Base-by-base conservation (phyloP, 2,797 vertebrate genomes). In the Clarias laeviceps region DNA sequence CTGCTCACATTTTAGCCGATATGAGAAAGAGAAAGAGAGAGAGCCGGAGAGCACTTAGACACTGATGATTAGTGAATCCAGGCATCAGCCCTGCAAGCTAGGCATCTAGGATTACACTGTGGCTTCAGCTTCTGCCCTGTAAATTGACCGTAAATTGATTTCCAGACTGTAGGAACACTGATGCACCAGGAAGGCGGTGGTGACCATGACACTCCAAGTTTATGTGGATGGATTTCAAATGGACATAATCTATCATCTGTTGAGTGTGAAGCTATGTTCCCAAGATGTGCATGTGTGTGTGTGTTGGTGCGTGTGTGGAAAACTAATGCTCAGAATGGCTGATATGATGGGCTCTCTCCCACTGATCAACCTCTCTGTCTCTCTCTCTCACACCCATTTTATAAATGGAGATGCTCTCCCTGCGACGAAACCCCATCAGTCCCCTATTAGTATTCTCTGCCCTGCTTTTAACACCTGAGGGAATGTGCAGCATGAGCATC, bases 401-500 rank as follows among this genome's bases (percentile, higher is more conserved):
- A 77, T 57, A 65, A 79, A 62, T 37, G 70, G 4, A 78, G 82
- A 85, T 70, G 62, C 69, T 56, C 40, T 83, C 37, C 72, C 69
- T 80, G 70, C 85, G 76, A 82, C 50, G 45, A 65, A 80, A 62
- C 77, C 12, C 85, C 79, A 87, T 83, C 79, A 86, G 57, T 76
- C 20, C 56, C 73, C 85, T 66, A 89, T 88, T 86, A 87, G 84
- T 65, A 91, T 88, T 86, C 87, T 77, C 74, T 70, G 80, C 54
- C 57, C 82, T 78, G 56, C 70, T 84, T 85, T 89, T 85, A 89
- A 84, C 80, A 84, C 17, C 85, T 56, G 72, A 34, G 59, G 83
- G 88, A 89, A 78, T 27, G 77, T 82, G 86, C 83, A 50, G 56
- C 77, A 85, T 87, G 86, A 85, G 83, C 88, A 90, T 86, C 82